Conservation (phyloP, 2,888 invertebrate genomes). For the Leucozona laternaria region DNA sequence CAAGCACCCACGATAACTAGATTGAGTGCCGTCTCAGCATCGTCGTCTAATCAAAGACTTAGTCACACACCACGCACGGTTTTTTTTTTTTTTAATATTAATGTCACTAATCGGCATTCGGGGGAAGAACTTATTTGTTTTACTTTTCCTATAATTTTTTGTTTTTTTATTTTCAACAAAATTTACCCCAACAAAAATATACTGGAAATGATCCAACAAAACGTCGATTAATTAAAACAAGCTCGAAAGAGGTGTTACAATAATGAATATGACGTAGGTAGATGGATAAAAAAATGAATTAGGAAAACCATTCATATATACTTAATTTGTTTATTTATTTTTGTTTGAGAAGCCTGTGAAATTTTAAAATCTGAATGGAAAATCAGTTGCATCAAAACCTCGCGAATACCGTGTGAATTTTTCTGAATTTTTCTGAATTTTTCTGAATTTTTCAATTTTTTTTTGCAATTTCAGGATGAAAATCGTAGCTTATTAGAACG, state of each 20-base stretch:
- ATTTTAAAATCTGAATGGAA: constrained; percentile 7
- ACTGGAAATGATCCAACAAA: constrained; percentile 14
- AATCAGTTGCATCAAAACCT: constrained; percentile 48
- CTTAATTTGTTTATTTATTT: neutral
- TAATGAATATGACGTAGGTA: constrained; percentile 22
- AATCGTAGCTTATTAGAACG: constrained; percentile 93
- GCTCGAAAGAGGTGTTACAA: constrained; percentile 22
- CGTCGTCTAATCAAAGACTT: constrained; percentile 50
- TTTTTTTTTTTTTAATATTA: constrained; percentile 40
- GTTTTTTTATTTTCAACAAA: neutral
- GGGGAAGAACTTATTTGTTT: constrained; percentile 1
- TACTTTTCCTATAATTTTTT: neutral
- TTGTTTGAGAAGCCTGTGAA: constrained; percentile 19
- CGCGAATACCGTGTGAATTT: constrained; percentile 2
- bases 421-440: constrained; percentile 11
- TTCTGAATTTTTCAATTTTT: constrained; percentile 43
- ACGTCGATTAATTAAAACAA: constrained; percentile 27
- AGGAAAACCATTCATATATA: no score
- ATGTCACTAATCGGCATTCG: constrained; percentile 14
- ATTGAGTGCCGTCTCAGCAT: constrained; percentile 47
- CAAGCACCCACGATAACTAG: constrained; percentile 22
- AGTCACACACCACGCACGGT: constrained; percentile 53
- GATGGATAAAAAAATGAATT: neutral
- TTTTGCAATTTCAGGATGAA: constrained; percentile 89
- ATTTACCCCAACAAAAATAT: constrained; percentile 1